Evolutionary conservation across 2,797 vertebrate genomes (phyloP).

Genomic region (Tachyglossus aculeatus): DNA sequence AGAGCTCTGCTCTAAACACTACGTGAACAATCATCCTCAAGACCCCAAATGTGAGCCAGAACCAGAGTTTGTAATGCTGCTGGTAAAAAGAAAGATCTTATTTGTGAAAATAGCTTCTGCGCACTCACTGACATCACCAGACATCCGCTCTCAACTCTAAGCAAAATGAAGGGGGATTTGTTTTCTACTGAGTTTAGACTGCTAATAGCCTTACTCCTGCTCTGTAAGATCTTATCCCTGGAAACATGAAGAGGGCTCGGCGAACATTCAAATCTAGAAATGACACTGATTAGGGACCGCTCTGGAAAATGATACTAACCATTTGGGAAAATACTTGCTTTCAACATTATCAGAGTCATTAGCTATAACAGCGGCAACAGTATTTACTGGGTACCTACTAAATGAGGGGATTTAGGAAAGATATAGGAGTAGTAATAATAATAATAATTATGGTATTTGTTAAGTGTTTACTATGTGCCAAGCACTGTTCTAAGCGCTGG

Average conservation of each 20-base stretch:
- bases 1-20: slow-evolving; percentile 5
- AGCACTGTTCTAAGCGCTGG: too few relatives aligned
- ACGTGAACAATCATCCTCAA: slow-evolving; percentile 13
- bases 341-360: neutral
- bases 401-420: too few relatives aligned
- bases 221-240: slow-evolving; percentile 33
- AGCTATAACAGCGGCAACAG: neutral
- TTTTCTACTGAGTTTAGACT: slow-evolving; percentile 27
- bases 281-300: slow-evolving; percentile 27
- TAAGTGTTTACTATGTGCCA: too few relatives aligned
- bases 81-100: slow-evolving; percentile 43
- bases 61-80: slow-evolving; percentile 22
- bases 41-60: slow-evolving; percentile 9
- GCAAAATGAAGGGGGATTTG: slow-evolving; percentile 44
- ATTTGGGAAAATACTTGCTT: slow-evolving; percentile 15
- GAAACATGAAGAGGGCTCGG: slow-evolving; percentile 25
- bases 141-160: slow-evolving; percentile 59
- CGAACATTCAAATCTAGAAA: slow-evolving; percentile 25
- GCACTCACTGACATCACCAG: slow-evolving; percentile 61
- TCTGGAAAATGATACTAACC: slow-evolving; percentile 21
- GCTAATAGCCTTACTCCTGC: slow-evolving; percentile 21
- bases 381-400: too few relatives aligned
- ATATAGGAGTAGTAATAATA: too few relatives aligned
- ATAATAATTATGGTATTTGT: too few relatives aligned
- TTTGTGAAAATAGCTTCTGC: slow-evolving; percentile 54